These are phyloP conservation scores for Pachypeltis micranthus DNA, from an alignment of 1,140 invertebrate genomes.

Conservation along the genomic window DNA sequence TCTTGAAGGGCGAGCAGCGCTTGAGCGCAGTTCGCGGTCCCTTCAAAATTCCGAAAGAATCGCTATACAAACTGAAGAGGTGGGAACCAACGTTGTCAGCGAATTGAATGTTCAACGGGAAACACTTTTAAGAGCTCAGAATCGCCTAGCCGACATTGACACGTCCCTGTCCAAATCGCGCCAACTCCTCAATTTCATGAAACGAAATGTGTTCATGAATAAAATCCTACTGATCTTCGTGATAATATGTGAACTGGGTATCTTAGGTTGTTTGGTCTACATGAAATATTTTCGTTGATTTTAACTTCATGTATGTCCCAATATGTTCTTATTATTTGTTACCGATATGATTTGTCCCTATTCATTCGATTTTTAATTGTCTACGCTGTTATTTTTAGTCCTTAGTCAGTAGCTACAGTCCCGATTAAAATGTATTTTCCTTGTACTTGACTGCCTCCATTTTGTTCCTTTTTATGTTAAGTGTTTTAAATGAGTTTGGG, in stretches of 20 bases:
- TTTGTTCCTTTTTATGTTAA: too few species aligned
- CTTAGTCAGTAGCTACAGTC: too few species aligned
- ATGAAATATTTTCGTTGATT: slow-evolving; percentile 42
- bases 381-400: too few species aligned
- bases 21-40: slow-evolving; percentile 51
- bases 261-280: slow-evolving; percentile 46
- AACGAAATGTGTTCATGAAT: slow-evolving; percentile 48
- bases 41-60: slow-evolving; percentile 55
- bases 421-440: too few species aligned
- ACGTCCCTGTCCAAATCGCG: slow-evolving; percentile 44
- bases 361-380: too few species aligned
- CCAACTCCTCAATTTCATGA: slow-evolving; percentile 48
- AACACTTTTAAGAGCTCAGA: slow-evolving; percentile 45
- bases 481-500: too few species aligned
- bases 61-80: slow-evolving; percentile 63
- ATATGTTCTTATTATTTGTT: too few species aligned
- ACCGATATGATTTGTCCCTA: too few species aligned
- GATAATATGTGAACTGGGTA: slow-evolving; percentile 48
- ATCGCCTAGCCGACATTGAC: slow-evolving; percentile 48
- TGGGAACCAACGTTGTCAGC: slow-evolving; percentile 61
- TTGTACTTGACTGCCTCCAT: too few species aligned
- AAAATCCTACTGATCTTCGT: slow-evolving; percentile 54
- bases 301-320: too few species aligned
- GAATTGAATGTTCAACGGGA: slow-evolving; percentile 50
- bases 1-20: slow-evolving; percentile 42